phyloP scores from a whole-genome alignment of 2,888 invertebrate genomes.

The Cistogaster globosa region DNA sequence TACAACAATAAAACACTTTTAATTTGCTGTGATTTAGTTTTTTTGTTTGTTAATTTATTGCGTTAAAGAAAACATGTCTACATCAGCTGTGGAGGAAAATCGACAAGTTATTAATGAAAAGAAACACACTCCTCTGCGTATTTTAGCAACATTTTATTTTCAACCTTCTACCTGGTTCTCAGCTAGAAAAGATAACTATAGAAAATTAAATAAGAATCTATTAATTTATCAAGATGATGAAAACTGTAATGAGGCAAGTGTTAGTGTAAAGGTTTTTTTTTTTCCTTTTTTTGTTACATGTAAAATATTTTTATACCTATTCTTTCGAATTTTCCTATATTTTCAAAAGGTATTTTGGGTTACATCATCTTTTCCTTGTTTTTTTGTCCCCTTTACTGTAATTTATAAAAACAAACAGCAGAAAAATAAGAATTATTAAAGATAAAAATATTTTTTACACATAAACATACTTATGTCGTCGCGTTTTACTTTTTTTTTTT shows the following conservation, averaged over 20 bases:
- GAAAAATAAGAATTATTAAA: no score
- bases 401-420: neutral
- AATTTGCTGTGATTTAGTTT: neutral
- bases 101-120: conserved; percentile 27
- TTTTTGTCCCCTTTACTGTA: neutral
- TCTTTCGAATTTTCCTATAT: conserved; percentile 11
- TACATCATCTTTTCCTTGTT: conserved; percentile 44
- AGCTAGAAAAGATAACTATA: conserved; percentile 23
- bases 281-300: neutral
- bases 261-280: conserved; percentile 12
- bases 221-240: conserved; percentile 55
- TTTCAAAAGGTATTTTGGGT: conserved; percentile 40
- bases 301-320: conserved; percentile 3
- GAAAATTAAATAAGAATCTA: conserved; percentile 41
- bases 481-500: no score
- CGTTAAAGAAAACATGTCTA: conserved; percentile 25
- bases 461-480: no score
- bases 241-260: conserved; percentile 63
- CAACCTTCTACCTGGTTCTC: conserved; percentile 59
- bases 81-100: conserved; percentile 16
- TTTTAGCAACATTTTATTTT: conserved; percentile 67
- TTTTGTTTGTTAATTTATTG: neutral
- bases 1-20: neutral
- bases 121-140: conserved; percentile 45
- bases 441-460: no score